Conservation (phyloP, 2,888 invertebrate species). For the Megaustenia siamemsis region DNA sequence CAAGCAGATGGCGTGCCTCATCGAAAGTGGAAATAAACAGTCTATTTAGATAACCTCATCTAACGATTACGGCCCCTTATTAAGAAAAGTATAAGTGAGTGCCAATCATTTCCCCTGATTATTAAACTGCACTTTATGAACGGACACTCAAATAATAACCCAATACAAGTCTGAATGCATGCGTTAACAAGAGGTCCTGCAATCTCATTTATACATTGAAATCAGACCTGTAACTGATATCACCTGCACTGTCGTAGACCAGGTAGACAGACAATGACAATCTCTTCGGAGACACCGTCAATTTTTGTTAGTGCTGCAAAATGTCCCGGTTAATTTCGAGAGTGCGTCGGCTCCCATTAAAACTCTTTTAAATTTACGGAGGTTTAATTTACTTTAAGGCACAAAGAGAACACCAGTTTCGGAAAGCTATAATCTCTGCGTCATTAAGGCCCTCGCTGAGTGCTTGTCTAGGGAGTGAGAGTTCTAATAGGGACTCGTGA, state of each 20-base stretch:
- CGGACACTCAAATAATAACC: too few species aligned
- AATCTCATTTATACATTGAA: too few species aligned
- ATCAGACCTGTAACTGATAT: not conserved
- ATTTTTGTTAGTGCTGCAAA: not conserved
- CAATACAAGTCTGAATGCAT: not conserved
- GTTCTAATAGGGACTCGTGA: not conserved
- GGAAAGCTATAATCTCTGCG: not conserved
- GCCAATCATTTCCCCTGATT: not conserved
- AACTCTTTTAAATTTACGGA: conserved; percentile 13
- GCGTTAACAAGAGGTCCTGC: not conserved
- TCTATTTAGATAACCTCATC: not conserved
- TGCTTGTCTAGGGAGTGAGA: not conserved
- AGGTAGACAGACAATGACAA: not conserved
- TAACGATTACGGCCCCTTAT: not conserved
- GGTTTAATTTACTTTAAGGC: conserved; percentile 21
- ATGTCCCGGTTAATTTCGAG: not conserved
- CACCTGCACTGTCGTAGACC: conserved; percentile 4
- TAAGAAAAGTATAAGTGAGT: not conserved
- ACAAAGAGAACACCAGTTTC: not conserved
- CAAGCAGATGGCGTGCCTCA: not conserved
- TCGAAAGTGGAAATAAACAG: not conserved
- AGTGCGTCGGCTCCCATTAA: not conserved
- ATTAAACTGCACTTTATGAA: not conserved
- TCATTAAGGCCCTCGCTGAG: not conserved
- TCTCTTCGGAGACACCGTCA: not conserved